Evolutionary conservation across 1,140 invertebrate genomes (phyloP), one percentile per base, ranked within the genome.

Genomic region (Drosophila miranda): DNA sequence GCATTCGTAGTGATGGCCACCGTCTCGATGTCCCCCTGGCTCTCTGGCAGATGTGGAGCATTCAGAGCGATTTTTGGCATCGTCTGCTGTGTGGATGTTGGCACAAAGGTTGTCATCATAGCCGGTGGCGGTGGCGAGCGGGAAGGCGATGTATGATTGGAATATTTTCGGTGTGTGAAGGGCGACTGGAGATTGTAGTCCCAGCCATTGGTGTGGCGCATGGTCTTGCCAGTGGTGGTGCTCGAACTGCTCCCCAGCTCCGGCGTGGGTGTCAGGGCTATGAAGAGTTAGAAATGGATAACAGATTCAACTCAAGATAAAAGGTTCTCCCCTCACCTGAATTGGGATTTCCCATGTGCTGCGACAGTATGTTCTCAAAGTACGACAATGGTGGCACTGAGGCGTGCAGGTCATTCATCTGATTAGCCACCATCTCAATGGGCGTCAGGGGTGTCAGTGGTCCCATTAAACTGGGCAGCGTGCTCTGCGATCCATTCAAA

Each of bases 111-210:
- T 11, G 73, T 78, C 56, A 82, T 56, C 42, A 78, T 70, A 50
- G 62, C 44, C 1, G 68, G 63, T 1, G 73, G 76, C 3, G 80
- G 79, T 0, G 84, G 83, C 6, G 81, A 86, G 26, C 57, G 62
- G 3, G 71, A 69, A 6, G 62, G 64, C n/a, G 68, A 68, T 2
- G 86, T 70, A n/a, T 46, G 34, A 13, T 74, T 73, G 8, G 78
- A 78, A 56, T 86, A 89, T 48, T 89, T 89, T 14, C 82, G 87
- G 53, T 90, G 89, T 6, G 86, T 68, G 58, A 90, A 90, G 1
- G 89, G 89, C 43, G 89, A 90, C 52, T 90, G 80, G 13, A 89
- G 53, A 54, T 90, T 90, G 41, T 90, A 90, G 48, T 90, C 89
- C 89, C 89, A 90, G 48, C 88, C 89, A 49, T 90, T 90, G 14